Evolutionary conservation across 2,797 vertebrate genomes (phyloP), one percentile per base, ranked within the genome.

Genomic region (Mus caroli): DNA sequence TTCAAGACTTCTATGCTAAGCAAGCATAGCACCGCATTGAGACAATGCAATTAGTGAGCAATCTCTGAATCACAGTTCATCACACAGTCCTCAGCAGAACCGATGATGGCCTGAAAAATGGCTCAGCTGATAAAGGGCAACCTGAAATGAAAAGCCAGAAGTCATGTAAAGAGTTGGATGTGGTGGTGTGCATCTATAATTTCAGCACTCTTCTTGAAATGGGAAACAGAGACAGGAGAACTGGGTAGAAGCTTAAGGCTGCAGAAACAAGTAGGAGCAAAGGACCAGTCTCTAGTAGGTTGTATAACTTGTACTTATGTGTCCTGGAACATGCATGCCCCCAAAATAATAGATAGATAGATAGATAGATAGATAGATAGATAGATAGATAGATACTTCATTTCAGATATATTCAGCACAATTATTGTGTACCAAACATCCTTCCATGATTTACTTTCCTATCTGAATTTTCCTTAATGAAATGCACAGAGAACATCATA

Each of bases 1-100:
- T 95, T 92, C 90, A 97, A 96, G 96, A 96, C 79, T 90, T 95
- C 93, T 64, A 2, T 93, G 76, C 83, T 80, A 92, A 91, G 76
- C 84, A 92, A 90, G 76, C 24, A 37, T 0, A 28, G 54, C n/a
- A 85, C 40, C 52, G 90, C 50, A 37, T 12, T 20, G 95, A 90
- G 92, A 79, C n/a, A 77, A 37, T 78, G 90, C 88, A 96, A 83
- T 60, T 93, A 96, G 79, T 31, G 60, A 85, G 67, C 2, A 4
- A 71, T 94, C 80, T 95, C 77, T 31, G 84, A 80, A 85, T 86
- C 40, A 15, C 71, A 95, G 94, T 69, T 75, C 67, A 37, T 73
- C 77, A 89, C 46, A 79, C 73, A 69, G 76, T 54, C 37, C 67
- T 95, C 86, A 37, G 28, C 94, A 80, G 94, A 94, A 92, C 76